Evolutionary conservation across 2,113 vertebrate genomes (phyloP), one percentile per base, ranked within the genome.

Genomic region (Phainopepla nitens): DNA sequence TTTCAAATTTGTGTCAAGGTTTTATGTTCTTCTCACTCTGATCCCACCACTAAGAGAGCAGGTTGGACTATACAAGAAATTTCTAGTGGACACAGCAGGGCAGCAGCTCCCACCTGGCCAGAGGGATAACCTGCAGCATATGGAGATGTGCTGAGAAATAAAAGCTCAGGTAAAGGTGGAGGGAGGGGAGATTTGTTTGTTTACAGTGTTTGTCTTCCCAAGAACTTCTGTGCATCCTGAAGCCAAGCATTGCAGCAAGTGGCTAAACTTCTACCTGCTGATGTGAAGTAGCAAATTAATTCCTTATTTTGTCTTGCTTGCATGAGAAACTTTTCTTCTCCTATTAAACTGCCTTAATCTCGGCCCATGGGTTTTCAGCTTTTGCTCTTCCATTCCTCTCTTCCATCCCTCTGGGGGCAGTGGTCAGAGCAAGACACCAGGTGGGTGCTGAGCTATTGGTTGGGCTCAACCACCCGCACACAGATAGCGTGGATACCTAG

Each of bases 151-250:
- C 10, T 35, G 15, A 77, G 45, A 22, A 35, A 31, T 31, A 65
- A 64, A 54, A 61, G 4, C 10, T 61, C 28, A 73, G 4, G 8
- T 44, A 60, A 60, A 35, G 9, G 17, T 44, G 35, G 10, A 68
- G 4, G 11, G 39, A 42, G 7, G 3, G 9, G 3, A 1, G 0
- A 39, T 20, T 3, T 53, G 35, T 77, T 10, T 28, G 18, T 1
- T 64, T 76, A 23, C 7, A 24, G 6, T 1, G 0, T 83, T 69
- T 68, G 18, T 64, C 39, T 51, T 68, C n/a, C 16, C 14, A 22
- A 24, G 9, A 47, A 36, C 9, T 3, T 0, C 4, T 5, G 5
- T 8, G 16, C 0, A 0, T 45, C 28, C 23, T 64, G 29, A 45
- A 33, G 28, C 6, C 15, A 20, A 24, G 39, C 1, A 2, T 45